These are phyloP conservation scores for Brachionus plicatilis DNA, from an alignment of 1,140 invertebrate genomes.

Conservation along the genomic window DNA sequence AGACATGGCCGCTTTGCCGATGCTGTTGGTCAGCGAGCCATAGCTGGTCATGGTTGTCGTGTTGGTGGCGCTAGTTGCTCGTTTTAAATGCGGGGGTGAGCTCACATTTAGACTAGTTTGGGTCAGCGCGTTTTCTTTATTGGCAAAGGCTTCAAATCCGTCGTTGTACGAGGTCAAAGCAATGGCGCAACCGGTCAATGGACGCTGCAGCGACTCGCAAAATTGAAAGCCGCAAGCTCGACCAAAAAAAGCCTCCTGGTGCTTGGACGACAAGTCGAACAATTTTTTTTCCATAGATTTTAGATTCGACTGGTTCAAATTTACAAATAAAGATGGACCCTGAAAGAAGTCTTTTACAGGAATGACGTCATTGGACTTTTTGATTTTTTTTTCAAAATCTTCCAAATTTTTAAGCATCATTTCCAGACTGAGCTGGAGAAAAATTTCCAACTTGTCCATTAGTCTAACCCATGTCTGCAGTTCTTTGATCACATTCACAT, in stretches of 20 bases:
- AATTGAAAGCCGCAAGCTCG: constrained; percentile 40
- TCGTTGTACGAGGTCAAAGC: constrained; percentile 32
- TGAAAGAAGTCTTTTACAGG: neutral
- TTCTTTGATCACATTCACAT: neutral
- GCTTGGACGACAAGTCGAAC: neutral
- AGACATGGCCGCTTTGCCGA: constrained; percentile 10
- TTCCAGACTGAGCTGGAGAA: neutral
- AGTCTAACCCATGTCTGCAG: constrained; percentile 26
- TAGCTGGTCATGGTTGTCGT: neutral
- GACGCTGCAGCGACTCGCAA: constrained; percentile 17
- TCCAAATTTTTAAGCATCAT: neutral
- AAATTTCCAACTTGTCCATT: constrained; percentile 19
- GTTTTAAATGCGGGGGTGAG: neutral
- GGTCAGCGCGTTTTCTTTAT: neutral
- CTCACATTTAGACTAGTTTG: neutral
- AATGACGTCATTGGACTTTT: neutral
- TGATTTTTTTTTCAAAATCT: neutral
- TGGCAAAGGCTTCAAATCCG: constrained; percentile 29
- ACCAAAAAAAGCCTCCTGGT: constrained; percentile 30
- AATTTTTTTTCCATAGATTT: constrained; percentile 25
- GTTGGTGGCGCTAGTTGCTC: neutral
- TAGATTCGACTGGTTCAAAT: neutral
- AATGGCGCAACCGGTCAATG: constrained; percentile 26
- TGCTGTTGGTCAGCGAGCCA: neutral
- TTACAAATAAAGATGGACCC: constrained; percentile 1